These are phyloP conservation scores for Chalcosyrphus nemorum DNA, from an alignment of 2,888 invertebrate species.

Conservation along the genomic window DNA sequence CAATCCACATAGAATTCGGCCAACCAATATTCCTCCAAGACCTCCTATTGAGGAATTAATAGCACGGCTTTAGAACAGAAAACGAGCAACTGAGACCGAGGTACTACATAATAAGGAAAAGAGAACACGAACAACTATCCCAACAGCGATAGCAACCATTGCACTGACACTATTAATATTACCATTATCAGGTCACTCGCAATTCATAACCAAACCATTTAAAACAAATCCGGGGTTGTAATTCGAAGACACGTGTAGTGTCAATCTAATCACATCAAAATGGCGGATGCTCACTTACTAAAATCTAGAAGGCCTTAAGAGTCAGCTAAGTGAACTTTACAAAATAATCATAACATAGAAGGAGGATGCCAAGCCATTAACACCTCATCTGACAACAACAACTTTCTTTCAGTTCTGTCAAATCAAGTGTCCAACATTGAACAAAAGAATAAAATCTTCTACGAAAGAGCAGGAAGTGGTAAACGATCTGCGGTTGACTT, in stretches of 20 bases:
- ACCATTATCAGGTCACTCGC: neutral
- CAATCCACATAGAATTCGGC: neutral
- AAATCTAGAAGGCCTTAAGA: too few species aligned
- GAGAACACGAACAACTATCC: neutral
- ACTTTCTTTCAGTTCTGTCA: neutral
- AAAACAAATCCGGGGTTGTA: too few species aligned
- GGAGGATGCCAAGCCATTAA: too few species aligned
- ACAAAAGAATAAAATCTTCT: neutral
- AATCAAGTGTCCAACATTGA: neutral
- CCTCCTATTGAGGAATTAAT: neutral
- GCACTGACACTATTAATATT: neutral
- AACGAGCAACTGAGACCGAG: neutral
- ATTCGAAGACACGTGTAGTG: too few species aligned
- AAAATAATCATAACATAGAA: too few species aligned
- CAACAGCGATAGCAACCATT: neutral
- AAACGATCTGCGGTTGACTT: slow-evolving; percentile 2
- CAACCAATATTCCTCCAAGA: neutral
- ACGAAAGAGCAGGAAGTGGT: neutral
- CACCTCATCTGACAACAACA: too few species aligned
- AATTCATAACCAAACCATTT: neutral
- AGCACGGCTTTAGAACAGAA: neutral
- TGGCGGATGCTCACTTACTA: too few species aligned
- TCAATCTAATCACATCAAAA: too few species aligned
- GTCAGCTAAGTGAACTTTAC: too few species aligned
- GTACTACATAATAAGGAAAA: neutral